phyloP scores from a whole-genome alignment of 2,113 vertebrate species.

The Zosterops pallidus region DNA sequence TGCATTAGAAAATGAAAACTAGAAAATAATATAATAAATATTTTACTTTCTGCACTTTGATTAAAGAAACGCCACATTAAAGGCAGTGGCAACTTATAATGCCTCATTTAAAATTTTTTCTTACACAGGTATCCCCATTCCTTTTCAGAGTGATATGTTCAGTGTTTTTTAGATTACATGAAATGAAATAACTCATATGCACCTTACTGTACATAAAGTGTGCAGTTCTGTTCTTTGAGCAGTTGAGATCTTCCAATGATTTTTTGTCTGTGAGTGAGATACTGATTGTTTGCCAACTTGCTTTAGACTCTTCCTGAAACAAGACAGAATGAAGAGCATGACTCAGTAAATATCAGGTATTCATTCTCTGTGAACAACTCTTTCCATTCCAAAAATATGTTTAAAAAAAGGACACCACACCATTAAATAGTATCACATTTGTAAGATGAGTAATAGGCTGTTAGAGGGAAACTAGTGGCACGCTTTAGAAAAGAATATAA shows the following conservation, averaged over 20 bases:
- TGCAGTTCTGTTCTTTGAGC: neutral
- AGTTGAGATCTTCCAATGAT: neutral
- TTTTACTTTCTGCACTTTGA: neutral
- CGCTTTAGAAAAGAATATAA: neutral
- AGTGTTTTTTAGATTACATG: neutral
- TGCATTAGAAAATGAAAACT: neutral
- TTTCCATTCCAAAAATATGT: neutral
- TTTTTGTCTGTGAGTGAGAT: neutral
- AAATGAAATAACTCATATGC: neutral
- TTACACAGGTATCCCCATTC: neutral
- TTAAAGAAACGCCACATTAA: neutral
- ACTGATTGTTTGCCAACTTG: neutral
- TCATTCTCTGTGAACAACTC: neutral
- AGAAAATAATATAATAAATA: neutral
- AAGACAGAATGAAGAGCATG: neutral
- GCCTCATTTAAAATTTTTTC: neutral
- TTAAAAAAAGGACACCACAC: neutral
- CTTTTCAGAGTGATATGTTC: neutral
- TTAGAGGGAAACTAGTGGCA: neutral
- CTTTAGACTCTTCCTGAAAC: neutral
- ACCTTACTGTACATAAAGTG: neutral
- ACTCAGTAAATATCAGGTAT: neutral
- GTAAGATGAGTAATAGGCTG: neutral
- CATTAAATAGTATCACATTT: neutral
- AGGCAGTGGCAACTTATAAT: rapidly evolving